Conservation (phyloP, 2,888 invertebrate genomes). For the Sphaeridia pumilis region DNA sequence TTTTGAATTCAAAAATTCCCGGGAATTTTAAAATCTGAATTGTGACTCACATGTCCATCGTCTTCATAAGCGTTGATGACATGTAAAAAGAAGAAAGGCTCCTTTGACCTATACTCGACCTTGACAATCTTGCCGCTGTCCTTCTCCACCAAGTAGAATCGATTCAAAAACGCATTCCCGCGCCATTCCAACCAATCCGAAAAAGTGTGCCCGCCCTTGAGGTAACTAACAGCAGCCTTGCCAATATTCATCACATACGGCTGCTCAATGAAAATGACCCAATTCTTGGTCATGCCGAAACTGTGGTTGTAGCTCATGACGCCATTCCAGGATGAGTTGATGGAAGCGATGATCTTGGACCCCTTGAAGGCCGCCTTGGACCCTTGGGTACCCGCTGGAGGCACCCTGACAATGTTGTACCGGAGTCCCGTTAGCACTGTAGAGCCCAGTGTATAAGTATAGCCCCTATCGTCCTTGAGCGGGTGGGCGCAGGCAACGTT, state of each 20-base stretch:
- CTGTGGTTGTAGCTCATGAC: constrained; percentile 44
- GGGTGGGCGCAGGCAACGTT: constrained; percentile 43
- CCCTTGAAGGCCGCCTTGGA: constrained; percentile 35
- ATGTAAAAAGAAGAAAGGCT: constrained; percentile 45
- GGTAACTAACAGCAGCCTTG: constrained; percentile 39
- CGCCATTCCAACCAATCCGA: constrained; percentile 42
- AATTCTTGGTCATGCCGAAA: constrained; percentile 46
- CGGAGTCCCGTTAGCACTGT: constrained; percentile 39
- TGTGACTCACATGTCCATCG: constrained; percentile 30
- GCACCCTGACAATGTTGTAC: constrained; percentile 39
- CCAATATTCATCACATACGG: constrained; percentile 42
- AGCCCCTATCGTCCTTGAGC: constrained; percentile 40
- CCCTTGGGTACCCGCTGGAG: constrained; percentile 20
- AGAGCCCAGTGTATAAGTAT: constrained; percentile 42
- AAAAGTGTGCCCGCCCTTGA: constrained; percentile 39
- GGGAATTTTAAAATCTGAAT: neutral
- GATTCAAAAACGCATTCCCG: constrained; percentile 39
- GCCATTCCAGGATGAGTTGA: constrained; percentile 39
- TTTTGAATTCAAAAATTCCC: constrained; percentile 1
- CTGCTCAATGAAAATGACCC: constrained; percentile 45
- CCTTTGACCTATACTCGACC: constrained; percentile 39
- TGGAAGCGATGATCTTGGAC: constrained; percentile 37
- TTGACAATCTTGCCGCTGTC: constrained; percentile 39
- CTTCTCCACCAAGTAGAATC: constrained; percentile 41
- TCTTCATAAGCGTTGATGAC: constrained; percentile 45